Evolutionary conservation across 1,140 invertebrate species (phyloP).

Genomic region (Hermatobates lingyangjiaoensis): DNA sequence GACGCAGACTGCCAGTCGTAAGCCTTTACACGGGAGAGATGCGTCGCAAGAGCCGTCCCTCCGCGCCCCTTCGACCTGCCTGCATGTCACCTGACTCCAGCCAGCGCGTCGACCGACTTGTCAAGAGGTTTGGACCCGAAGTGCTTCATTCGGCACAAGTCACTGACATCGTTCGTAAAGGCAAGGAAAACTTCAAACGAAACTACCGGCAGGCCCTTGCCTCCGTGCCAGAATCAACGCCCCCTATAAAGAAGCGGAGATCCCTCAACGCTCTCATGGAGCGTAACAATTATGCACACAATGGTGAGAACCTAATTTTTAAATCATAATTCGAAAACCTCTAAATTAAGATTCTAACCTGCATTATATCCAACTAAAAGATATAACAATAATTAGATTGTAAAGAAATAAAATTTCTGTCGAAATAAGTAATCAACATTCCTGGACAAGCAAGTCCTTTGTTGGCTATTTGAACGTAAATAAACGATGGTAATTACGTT

Average conservation of each 20-base stretch:
- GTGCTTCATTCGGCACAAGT: neutral
- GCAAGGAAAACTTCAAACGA: slow-evolving; percentile 2
- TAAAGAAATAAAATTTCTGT: no score
- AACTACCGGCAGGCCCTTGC: slow-evolving; percentile 1
- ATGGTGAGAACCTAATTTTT: no score
- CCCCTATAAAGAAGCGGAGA: neutral
- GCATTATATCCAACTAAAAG: no score
- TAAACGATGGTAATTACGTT: no score
- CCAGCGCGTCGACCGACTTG: slow-evolving; percentile 4
- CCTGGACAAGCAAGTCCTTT: no score
- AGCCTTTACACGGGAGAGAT: slow-evolving; percentile 20
- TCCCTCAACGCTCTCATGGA: slow-evolving; percentile 3
- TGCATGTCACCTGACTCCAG: slow-evolving; percentile 2
- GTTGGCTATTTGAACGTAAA: no score
- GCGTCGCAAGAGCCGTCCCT: slow-evolving; percentile 20
- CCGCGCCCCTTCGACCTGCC: slow-evolving; percentile 19
- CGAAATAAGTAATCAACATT: no score
- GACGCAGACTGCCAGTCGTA: slow-evolving; percentile 14
- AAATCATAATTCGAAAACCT: no score
- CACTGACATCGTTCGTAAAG: neutral
- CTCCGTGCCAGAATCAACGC: neutral
- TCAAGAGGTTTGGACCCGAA: slow-evolving; percentile 8
- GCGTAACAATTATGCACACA: no score
- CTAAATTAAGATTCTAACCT: no score
- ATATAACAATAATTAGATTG: no score